These are phyloP conservation scores for Euthynnus affinis DNA, from an alignment of 2,797 vertebrate genomes.

Conservation along the genomic window DNA sequence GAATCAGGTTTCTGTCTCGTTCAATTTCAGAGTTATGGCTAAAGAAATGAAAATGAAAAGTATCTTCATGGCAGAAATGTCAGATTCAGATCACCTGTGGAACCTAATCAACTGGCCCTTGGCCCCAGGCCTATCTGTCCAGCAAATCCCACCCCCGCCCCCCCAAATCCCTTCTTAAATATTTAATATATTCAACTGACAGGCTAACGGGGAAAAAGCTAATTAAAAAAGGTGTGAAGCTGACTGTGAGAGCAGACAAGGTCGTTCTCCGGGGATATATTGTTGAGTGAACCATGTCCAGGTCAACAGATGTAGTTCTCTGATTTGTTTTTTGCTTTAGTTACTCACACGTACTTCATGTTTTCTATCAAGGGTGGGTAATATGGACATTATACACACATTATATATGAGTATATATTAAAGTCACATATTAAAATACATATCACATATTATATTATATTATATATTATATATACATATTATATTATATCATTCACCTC, in stretches of 20 bases:
- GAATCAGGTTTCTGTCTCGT: slow-evolving; percentile 45
- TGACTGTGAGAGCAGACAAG: slow-evolving; percentile 49
- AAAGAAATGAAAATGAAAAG: slow-evolving; percentile 47
- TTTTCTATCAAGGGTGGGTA: background rate
- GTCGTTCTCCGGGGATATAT: slow-evolving; percentile 29
- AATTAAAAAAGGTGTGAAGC: slow-evolving; percentile 61
- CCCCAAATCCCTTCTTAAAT: slow-evolving; percentile 65
- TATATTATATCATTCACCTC: background rate
- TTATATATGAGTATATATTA: background rate
- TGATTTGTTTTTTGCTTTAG: slow-evolving; percentile 16
- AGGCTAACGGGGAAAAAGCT: slow-evolving; percentile 50
- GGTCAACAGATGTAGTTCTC: slow-evolving; percentile 33
- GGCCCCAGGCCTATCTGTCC: slow-evolving; percentile 55
- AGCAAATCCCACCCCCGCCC: slow-evolving; percentile 36
- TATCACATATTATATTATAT: too few relatives aligned
- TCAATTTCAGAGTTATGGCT: slow-evolving; percentile 46
- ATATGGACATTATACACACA: background rate
- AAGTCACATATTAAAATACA: background rate
- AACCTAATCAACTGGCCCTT: slow-evolving; percentile 53
- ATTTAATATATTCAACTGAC: slow-evolving; percentile 67
- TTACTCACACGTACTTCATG: slow-evolving; percentile 10
- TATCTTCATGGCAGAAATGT: slow-evolving; percentile 36
- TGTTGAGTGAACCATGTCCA: slow-evolving; percentile 37
- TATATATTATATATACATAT: too few relatives aligned
- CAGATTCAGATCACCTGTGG: slow-evolving; percentile 38